A percentile compares a stretch with the other conserved stretches of the same genome.
phyloP scores from a whole-genome alignment of 53 echinoderm and acorn worm genomes.

The Stichopus horrens region DNA sequence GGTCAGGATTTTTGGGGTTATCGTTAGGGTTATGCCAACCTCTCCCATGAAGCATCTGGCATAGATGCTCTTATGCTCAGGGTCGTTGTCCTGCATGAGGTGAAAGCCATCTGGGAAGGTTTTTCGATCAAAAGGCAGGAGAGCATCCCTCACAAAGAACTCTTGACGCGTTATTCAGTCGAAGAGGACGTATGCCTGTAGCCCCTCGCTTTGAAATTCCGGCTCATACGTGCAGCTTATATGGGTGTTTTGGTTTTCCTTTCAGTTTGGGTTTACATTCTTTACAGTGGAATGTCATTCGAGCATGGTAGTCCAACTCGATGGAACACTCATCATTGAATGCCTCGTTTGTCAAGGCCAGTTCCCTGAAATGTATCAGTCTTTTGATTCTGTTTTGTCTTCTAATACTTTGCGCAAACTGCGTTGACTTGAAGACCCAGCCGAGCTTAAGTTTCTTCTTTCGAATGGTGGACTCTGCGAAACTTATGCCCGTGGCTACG shows the following conservation, averaged over 20 bases:
- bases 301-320: conserved; percentile 8
- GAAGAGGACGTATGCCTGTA: conserved; percentile 51
- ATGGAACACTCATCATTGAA: conserved; percentile 21
- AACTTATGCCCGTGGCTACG: not conserved
- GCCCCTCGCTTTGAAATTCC: conserved; percentile 56
- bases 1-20: conserved; percentile 58
- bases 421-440: not conserved
- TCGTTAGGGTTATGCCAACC: conserved; percentile 1
- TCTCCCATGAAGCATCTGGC: conserved; percentile 31
- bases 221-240: conserved; percentile 62
- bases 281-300: conserved; percentile 14
- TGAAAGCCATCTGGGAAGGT: conserved; percentile 37
- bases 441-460: not conserved
- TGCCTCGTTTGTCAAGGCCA: not conserved
- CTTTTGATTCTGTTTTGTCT: not conserved
- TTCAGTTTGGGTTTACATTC: not conserved
- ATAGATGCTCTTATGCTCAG: conserved; percentile 46
- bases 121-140: conserved; percentile 47
- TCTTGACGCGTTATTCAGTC: conserved; percentile 63
- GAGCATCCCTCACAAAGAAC: conserved; percentile 47
- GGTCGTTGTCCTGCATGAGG: conserved; percentile 62
- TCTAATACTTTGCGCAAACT: not conserved
- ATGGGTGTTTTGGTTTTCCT: conserved; percentile 40
- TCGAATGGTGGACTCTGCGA: not conserved
- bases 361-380: conserved; percentile 5